Base-by-base conservation (phyloP, 2,797 vertebrate genomes). In the Falco berigora region DNA sequence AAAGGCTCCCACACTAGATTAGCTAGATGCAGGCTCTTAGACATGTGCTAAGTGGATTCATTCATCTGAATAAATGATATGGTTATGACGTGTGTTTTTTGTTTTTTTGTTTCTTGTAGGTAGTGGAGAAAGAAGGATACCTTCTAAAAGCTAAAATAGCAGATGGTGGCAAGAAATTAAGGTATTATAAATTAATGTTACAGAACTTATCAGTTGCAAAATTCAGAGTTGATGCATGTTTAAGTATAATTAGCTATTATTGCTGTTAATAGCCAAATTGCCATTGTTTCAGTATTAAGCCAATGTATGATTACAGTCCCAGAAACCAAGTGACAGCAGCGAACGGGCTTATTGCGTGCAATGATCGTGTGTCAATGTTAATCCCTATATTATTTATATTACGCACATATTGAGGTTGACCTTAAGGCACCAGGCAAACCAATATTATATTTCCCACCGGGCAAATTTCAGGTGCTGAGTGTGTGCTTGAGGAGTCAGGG, bases 61-160 rank as follows among this genome's bases (percentile, higher is more conserved):
- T 93, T 94, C 22, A 83, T 56, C 68, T 75, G 62, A 58, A 91
- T 78, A 78, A 95, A 78, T 59, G 12, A 44, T 25, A 24, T 16
- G 18, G 11, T 50, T 80, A 34, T 85, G 12, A 87, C 10, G 6
- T 20, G 46, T 27, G 23, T 44, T 44, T 10, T 44, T 10, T 32
- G 20, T 8, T 42, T 36, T 8, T 8, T 23, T 71, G 20, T 82
- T 96, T 89, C 74, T 97, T 98, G 27, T 97, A 99, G 98, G 98
- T 97, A 95, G 97, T 98, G 78, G 91, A 98, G 80, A 99, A 99
- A 98, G 98, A 99, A 97, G 99, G 99, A 69, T 98, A 98, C 96
- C 97, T 99, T 96, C 98, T 99, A 68, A 99, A 99, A 98, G 98
- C 99, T 81, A 99, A 99, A 98, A 99, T 99, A 97, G 98, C 98